Evolutionary conservation across 1,140 invertebrate species (phyloP), one percentile per base, ranked within the genome.

Genomic region (Bombus soroeensis): DNA sequence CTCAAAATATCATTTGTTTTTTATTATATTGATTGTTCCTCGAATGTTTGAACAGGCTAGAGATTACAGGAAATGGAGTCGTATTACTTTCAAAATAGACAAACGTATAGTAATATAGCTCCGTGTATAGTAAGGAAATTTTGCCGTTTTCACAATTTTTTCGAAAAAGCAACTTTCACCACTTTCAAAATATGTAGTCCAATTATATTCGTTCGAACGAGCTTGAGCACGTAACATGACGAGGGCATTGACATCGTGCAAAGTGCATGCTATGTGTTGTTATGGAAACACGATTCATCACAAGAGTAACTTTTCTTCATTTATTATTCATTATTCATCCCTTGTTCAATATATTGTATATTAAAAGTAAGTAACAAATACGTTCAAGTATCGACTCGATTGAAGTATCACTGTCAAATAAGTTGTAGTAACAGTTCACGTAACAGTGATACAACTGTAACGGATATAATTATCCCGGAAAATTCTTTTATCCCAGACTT

Each of bases 251-350:
- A 71, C 82, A 74, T 78, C n/a, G 13, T 53, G 28, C 43, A 78
- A 77, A 71, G 74, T 78, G 82, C 43, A 78, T 78, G 47, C 47
- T 18, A 57, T 43, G 37, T 78, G 74, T 78, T 53, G 82, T 83
- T 71, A 83, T 83, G 74, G 82, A 71, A 71, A 83, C 82, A n/a
- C n/a, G 9, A 32, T 59, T 32, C 82, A 78, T 34, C 82, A 78
- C 82, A 83, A 70, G 68, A 77, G 28, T 32, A 32, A 59, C 66
- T 43, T 57, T 28, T 78, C 28, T 71, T 8, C 10, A 22, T 18
- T 37, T 34, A 10, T 13, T 15, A 32, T 57, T 37, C 18, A 10
- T 13, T 15, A 32, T 57, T 37, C 18, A 4, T 75, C 32, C 34
- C 8, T 68, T 47, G 43, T 47, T 5, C 18, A 13, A 10, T 39